phyloP scores from a whole-genome alignment of 2,797 vertebrate genomes.

The Danio jaintianensis region DNA sequence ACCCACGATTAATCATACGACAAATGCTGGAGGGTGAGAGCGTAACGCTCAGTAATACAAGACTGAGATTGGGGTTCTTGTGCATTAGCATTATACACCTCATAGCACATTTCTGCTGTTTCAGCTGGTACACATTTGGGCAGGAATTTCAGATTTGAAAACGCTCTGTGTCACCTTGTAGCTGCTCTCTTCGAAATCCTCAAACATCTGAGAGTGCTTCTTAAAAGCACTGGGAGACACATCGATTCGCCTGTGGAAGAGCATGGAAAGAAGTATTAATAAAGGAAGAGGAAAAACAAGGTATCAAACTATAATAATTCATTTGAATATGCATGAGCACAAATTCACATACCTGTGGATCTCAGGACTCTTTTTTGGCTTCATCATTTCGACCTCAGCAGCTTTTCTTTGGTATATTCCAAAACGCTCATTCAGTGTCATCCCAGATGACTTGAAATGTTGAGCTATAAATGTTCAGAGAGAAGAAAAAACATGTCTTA shows the following conservation, averaged over 20 bases:
- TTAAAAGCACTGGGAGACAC: constrained; percentile 99
- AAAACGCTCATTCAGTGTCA: constrained; percentile 97
- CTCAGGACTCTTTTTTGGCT: constrained; percentile 97
- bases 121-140: constrained; percentile 61
- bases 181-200: constrained; percentile 91
- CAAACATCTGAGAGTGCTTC: constrained; percentile 96
- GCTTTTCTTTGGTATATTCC: constrained; percentile 98
- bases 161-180: constrained; percentile 96
- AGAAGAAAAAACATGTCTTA: background rate
- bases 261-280: constrained; percentile 29
- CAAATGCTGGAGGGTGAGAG: constrained; percentile 83
- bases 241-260: constrained; percentile 92
- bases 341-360: constrained; percentile 89
- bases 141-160: constrained; percentile 83
- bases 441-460: constrained; percentile 92
- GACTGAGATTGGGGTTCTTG: constrained; percentile 94
- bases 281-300: background rate
- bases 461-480: constrained; percentile 85
- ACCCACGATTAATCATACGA: constrained; percentile 98
- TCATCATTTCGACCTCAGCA: constrained; percentile 92
- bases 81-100: constrained; percentile 96
- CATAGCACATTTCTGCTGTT: constrained; percentile 93
- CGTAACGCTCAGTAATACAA: constrained; percentile 77
- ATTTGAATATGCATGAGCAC: background rate
- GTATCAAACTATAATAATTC: background rate